Percentiles rank a stretch among this genome's conserved stretches.
Evolutionary conservation across 2,797 vertebrate species (phyloP).

Genomic region (Xenops minutus): DNA sequence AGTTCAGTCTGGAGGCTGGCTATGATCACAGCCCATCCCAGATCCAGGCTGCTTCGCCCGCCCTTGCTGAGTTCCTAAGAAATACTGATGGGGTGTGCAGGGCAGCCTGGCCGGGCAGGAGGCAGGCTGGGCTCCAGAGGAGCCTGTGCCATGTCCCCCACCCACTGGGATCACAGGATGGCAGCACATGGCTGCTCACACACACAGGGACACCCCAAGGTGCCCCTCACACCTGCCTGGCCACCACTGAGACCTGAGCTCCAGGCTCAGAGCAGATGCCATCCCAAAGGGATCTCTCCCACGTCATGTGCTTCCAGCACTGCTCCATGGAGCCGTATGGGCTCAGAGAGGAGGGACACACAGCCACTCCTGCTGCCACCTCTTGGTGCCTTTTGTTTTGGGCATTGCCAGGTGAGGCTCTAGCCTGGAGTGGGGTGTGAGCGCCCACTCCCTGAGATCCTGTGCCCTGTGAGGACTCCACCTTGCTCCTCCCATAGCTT

Average conservation of each 20-base stretch:
- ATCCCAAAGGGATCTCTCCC: background rate
- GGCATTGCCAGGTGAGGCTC: background rate
- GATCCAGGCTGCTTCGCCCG: background rate
- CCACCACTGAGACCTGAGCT: background rate
- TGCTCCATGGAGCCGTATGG: background rate
- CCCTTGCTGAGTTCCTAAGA: background rate
- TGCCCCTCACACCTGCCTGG: background rate
- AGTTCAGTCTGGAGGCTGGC: background rate
- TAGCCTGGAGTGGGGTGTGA: background rate
- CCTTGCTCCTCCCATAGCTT: background rate
- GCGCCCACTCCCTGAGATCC: background rate
- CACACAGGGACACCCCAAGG: background rate
- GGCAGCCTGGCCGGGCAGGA: background rate
- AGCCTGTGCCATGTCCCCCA: rapidly evolving
- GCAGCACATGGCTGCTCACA: background rate
- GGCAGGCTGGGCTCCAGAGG: background rate
- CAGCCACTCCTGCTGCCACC: background rate
- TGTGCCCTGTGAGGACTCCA: background rate
- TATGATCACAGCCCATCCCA: background rate
- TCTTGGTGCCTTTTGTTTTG: background rate
- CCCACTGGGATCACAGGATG: rapidly evolving
- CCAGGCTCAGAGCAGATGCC: background rate
- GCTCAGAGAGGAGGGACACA: background rate
- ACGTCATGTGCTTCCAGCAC: background rate
- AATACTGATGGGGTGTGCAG: background rate